phyloP scores from a whole-genome alignment of 2,888 invertebrate genomes.

The Hemithea aestivaria region DNA sequence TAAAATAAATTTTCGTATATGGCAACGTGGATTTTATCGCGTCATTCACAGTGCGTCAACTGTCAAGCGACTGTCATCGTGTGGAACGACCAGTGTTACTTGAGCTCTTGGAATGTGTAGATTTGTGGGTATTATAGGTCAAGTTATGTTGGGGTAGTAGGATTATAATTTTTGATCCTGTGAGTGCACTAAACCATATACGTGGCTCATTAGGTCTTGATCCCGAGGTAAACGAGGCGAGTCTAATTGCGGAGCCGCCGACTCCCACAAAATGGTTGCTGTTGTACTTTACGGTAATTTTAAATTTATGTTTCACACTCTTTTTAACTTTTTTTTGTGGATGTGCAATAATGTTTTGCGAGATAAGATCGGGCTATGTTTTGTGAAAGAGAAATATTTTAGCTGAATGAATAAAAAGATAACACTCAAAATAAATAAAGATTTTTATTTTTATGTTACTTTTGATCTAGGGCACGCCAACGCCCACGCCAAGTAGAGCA shows the following conservation, averaged over 20 bases:
- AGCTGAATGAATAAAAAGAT: no score
- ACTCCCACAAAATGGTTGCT: conserved; percentile 48
- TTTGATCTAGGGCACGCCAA: no score
- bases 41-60: conserved; percentile 47
- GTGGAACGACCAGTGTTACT: conserved; percentile 27
- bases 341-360: conserved; percentile 5
- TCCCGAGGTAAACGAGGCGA: conserved; percentile 67
- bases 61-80: conserved; percentile 57
- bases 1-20: conserved; percentile 11
- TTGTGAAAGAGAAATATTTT: no score
- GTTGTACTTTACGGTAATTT: conserved; percentile 52
- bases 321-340: conserved; percentile 43
- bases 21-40: conserved; percentile 29
- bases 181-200: conserved; percentile 67
- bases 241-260: conserved; percentile 60
- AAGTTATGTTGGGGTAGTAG: conserved; percentile 35
- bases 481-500: no score
- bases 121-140: conserved; percentile 24
- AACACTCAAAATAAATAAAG: no score
- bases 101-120: conserved; percentile 22
- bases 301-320: conserved; percentile 58
- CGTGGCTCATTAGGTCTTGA: conserved; percentile 73
- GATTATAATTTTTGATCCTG: conserved; percentile 70
- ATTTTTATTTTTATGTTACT: no score
- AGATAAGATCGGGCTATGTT: background rate